These are phyloP conservation scores for Bombus soroeensis DNA, from an alignment of 1,140 invertebrate species.

Conservation along the genomic window DNA sequence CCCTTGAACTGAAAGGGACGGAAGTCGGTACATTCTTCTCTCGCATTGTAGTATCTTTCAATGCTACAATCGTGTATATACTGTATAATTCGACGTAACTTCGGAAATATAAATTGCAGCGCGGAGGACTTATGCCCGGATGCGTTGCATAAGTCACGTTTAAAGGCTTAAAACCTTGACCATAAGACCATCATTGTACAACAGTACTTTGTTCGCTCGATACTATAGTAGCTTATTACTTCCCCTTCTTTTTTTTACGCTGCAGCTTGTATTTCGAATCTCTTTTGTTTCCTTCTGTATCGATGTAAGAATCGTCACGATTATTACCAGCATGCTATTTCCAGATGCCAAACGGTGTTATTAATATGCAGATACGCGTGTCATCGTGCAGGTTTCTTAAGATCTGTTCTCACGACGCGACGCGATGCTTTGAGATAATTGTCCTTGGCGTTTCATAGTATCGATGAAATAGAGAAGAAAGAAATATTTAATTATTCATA, in stretches of 20 bases:
- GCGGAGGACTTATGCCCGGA: slow-evolving; percentile 18
- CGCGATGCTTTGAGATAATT: not conserved
- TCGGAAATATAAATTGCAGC: slow-evolving; percentile 34
- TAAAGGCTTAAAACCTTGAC: slow-evolving; percentile 44
- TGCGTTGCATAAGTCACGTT: slow-evolving; percentile 33
- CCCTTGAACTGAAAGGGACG: not conserved
- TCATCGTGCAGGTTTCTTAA: not conserved
- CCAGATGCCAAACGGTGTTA: not conserved
- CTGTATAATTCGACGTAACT: slow-evolving; percentile 18
- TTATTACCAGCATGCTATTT: not conserved
- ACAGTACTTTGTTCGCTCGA: slow-evolving; percentile 1
- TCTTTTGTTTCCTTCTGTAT: not conserved
- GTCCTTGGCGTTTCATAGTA: not conserved
- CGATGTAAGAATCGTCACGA: not conserved
- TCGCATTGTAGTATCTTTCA: not conserved
- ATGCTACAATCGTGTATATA: not conserved
- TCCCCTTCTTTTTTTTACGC: not conserved
- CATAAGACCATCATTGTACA: slow-evolving; percentile 42
- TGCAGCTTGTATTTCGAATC: not conserved
- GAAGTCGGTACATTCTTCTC: not conserved
- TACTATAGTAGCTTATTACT: not conserved
- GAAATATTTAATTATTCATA: not conserved
- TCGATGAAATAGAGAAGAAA: no score
- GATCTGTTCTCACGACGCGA: no score
- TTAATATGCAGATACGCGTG: not conserved